Base-by-base conservation (phyloP, 1,140 invertebrate genomes). In the Macrobrachium rosenbergii region DNA sequence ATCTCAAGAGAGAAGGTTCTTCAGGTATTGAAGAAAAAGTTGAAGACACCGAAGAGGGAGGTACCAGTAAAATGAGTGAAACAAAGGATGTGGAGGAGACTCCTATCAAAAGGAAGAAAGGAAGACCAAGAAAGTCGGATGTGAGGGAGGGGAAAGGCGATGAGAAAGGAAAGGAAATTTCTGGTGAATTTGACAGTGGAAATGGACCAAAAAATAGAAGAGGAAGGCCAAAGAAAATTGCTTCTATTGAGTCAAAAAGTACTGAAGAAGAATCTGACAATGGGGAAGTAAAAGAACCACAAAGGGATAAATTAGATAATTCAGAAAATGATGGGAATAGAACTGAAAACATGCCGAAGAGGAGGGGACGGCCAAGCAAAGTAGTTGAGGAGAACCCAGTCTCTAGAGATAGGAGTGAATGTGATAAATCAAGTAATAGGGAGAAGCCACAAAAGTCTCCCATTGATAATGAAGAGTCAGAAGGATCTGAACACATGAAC, bases 91-190 rank as follows among this genome's bases (percentile, higher is more conserved):
- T 59, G 45, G 60, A 11, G 12, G 28, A 19, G 21, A 5, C 60
- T 14, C 45, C 58, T 6, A 60, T n/a, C 28, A 21, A 58, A 23
- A 78, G 45, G 76, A 19, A 14, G 45, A 83, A 72, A 67, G 89
- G 82, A 21, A 89, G 80, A 79, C 88, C 52, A 73, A 87, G 81
- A 63, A 58, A 72, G 23, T 79, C 83, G 64, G 90, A 62, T 28
- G 82, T 82, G 28, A 76, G 28, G 60, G 83, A 45, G 86, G 79
- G 21, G 76, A 89, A 80, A 88, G 88, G 87, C 10, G 76, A 67
- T 14, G 77, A 81, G 21, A 63, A 87, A 73, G 64, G 17, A n/a
- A 72, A 88, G 19, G 60, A 63, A 23, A 64, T 76, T 12, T n/a
- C 28, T 23, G 59, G 37, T 8, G 52, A 17, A 52, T 78, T 43